Evolutionary conservation across 2,888 invertebrate species (phyloP).

Genomic region (Rhingia rostrata): DNA sequence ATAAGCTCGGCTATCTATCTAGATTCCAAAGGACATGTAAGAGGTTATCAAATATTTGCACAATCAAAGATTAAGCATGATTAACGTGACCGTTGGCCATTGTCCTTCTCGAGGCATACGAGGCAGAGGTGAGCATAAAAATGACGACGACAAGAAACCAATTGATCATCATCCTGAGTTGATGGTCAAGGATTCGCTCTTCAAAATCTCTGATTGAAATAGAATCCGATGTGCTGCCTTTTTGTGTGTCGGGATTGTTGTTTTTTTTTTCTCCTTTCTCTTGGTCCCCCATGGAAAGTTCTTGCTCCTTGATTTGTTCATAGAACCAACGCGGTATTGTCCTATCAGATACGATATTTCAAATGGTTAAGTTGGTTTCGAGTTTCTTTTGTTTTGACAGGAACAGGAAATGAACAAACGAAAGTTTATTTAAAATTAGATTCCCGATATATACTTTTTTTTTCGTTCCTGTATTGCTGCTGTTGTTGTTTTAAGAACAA

Average conservation of each 20-base stretch:
- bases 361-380: slow-evolving; percentile 69
- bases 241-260: slow-evolving; percentile 12
- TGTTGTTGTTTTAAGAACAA: background rate
- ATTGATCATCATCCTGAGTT: slow-evolving; percentile 41
- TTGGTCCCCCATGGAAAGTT: background rate
- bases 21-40: slow-evolving; percentile 18
- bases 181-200: slow-evolving; percentile 63
- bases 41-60: slow-evolving; percentile 68
- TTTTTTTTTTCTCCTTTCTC: slow-evolving; percentile 6
- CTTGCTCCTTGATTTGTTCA: slow-evolving; percentile 21
- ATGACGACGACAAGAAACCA: slow-evolving; percentile 41
- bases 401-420: slow-evolving; percentile 74
- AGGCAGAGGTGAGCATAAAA: slow-evolving; percentile 6
- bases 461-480: slow-evolving; percentile 23
- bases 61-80: slow-evolving; percentile 65
- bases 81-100: slow-evolving; percentile 47
- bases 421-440: slow-evolving; percentile 74
- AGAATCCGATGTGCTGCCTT: slow-evolving; percentile 40
- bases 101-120: slow-evolving; percentile 7
- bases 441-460: slow-evolving; percentile 67
- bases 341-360: slow-evolving; percentile 47
- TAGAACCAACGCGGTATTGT: background rate
- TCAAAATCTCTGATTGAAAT: slow-evolving; percentile 70
- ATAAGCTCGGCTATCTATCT: background rate
- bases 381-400: slow-evolving; percentile 74